A percentile compares a stretch with the other conserved stretches of the same genome.
Evolutionary conservation across 2,113 vertebrate species (phyloP).

Genomic region (Crotalus tigris): DNA sequence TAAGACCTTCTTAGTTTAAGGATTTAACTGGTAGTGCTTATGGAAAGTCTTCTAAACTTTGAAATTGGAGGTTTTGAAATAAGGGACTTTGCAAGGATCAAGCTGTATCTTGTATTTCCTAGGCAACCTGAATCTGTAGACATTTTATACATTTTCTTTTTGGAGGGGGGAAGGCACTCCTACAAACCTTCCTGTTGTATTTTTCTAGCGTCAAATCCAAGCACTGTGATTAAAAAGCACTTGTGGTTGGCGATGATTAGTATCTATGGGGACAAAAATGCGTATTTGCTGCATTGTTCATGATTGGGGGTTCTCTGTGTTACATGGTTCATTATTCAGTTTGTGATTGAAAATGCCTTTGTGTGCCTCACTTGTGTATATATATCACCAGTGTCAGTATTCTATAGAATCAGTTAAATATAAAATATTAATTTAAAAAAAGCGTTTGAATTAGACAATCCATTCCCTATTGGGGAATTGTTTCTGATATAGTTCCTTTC

Average conservation of each 20-base stretch:
- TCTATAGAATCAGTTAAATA: not conserved
- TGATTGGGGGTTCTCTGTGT: not conserved
- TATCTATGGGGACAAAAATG: not conserved
- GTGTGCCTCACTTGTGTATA: not conserved
- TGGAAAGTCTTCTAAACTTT: not conserved
- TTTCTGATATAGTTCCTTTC: not conserved
- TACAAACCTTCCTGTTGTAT: not conserved
- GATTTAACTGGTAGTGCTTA: not conserved
- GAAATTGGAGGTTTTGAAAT: not conserved
- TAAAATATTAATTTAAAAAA: not conserved
- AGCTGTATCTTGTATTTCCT: not conserved
- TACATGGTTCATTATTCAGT: not conserved
- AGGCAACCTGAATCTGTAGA: not conserved
- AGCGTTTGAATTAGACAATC: not conserved
- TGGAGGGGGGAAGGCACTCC: not conserved
- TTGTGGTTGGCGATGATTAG: not conserved
- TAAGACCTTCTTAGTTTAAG: not conserved
- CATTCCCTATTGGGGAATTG: not conserved
- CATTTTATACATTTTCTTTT: not conserved
- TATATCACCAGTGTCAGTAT: not conserved
- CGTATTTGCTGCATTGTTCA: not conserved
- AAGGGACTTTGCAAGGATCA: not conserved
- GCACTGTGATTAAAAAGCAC: not conserved
- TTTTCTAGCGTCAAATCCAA: not conserved
- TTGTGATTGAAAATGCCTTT: not conserved